Evolutionary conservation across 2,888 invertebrate genomes (phyloP).

Genomic region (Yponomeuta cagnagella): DNA sequence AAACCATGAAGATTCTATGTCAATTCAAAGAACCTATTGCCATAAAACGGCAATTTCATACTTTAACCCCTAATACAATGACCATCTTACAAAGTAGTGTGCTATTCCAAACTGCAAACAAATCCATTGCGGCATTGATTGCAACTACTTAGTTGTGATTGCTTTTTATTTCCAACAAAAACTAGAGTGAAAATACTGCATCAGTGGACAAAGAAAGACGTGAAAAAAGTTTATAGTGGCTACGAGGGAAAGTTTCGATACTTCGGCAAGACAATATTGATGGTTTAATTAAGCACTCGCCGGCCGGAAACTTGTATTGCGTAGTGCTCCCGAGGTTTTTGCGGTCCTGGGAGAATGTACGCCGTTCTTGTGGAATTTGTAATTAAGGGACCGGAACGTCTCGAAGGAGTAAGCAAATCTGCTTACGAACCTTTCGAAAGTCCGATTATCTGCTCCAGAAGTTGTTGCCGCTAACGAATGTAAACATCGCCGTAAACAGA

Average conservation of each 20-base stretch:
- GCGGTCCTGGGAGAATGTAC: not conserved
- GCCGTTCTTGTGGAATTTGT: not conserved
- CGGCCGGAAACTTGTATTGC: not conserved
- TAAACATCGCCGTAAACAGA: not conserved
- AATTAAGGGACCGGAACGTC: not conserved
- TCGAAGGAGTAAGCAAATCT: conserved; percentile 1
- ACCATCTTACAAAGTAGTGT: too few species aligned
- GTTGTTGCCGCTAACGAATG: not conserved
- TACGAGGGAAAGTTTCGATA: not conserved
- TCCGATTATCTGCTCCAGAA: not conserved
- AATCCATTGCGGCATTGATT: too few species aligned
- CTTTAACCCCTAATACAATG: too few species aligned
- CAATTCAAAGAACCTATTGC: too few species aligned
- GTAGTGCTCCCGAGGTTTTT: not conserved
- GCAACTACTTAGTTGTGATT: too few species aligned
- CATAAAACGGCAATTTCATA: too few species aligned
- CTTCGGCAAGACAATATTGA: conserved; percentile 1
- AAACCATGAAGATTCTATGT: too few species aligned
- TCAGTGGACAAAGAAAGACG: not conserved
- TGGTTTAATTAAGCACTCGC: conserved; percentile 3
- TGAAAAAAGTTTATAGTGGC: not conserved
- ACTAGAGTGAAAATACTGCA: not conserved
- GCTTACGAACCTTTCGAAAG: not conserved
- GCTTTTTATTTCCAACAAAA: not conserved
- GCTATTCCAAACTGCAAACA: too few species aligned